Conservation (phyloP, 2,888 invertebrate genomes). For the Eupsilia transversa region DNA sequence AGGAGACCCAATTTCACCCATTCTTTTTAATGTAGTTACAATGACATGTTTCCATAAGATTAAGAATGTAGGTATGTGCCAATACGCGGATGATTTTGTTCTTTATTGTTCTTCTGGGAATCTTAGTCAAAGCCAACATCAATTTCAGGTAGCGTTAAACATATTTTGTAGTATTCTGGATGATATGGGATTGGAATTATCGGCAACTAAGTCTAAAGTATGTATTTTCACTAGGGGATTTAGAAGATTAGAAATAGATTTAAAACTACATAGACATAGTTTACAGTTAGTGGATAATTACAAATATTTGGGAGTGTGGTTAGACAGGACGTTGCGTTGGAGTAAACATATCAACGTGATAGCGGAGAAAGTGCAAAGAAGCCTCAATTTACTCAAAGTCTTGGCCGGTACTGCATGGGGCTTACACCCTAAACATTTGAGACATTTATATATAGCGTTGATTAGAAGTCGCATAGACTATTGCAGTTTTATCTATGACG, state of each 20-base stretch:
- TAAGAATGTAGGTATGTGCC: background rate
- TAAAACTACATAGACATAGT: background rate
- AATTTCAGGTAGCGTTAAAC: background rate
- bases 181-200: background rate
- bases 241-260: background rate
- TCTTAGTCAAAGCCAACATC: background rate
- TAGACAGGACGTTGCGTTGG: background rate
- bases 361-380: background rate
- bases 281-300: background rate
- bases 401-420: constrained; percentile 23
- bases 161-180: background rate
- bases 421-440: constrained; percentile 16
- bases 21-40: constrained; percentile 3
- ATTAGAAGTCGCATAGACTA: too few relatives aligned
- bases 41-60: background rate
- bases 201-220: background rate
- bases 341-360: background rate
- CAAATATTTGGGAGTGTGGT: background rate
- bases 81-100: constrained; percentile 2
- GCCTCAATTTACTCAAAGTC: constrained; percentile 10
- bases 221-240: constrained; percentile 1
- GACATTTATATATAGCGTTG: constrained; percentile 8
- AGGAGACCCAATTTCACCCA: background rate
- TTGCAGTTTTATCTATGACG: too few relatives aligned
- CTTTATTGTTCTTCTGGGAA: background rate